Evolutionary conservation across 2,113 vertebrate genomes (phyloP).

Genomic region (Amblyopsis rosae): DNA sequence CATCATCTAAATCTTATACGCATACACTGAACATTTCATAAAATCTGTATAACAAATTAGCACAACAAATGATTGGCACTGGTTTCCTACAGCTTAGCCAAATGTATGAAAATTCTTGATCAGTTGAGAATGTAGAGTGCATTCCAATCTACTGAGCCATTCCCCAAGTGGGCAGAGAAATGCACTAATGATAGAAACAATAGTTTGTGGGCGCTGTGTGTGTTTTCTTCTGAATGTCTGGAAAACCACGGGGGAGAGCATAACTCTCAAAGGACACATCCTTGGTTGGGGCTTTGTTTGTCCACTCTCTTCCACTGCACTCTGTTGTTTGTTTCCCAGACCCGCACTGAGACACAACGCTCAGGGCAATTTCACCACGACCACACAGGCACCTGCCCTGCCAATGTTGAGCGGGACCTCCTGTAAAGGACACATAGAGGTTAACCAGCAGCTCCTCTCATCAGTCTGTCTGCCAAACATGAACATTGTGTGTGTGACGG

Average conservation of each 20-base stretch:
- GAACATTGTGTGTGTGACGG: too few relatives aligned
- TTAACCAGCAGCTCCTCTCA: slow-evolving; percentile 56
- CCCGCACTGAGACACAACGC: slow-evolving; percentile 47
- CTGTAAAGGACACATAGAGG: slow-evolving; percentile 71
- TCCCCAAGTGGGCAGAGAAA: slow-evolving; percentile 52
- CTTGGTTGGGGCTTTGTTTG: slow-evolving; percentile 60
- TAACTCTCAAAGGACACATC: slow-evolving; percentile 53
- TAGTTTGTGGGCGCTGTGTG: slow-evolving; percentile 52
- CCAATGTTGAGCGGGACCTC: slow-evolving; percentile 96
- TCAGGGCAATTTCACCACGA: slow-evolving; percentile 91
- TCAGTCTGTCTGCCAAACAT: neutral
- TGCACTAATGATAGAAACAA: slow-evolving; percentile 65
- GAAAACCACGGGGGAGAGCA: slow-evolving; percentile 40
- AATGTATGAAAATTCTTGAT: slow-evolving; percentile 64
- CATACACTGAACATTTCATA: slow-evolving; percentile 43
- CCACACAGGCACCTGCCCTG: slow-evolving; percentile 91
- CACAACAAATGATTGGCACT: slow-evolving; percentile 51
- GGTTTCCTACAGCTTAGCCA: slow-evolving; percentile 46
- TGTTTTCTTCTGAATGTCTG: slow-evolving; percentile 59
- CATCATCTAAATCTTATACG: slow-evolving; percentile 24
- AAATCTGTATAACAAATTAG: slow-evolving; percentile 55
- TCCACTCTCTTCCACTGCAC: slow-evolving; percentile 47
- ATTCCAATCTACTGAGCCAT: slow-evolving; percentile 47
- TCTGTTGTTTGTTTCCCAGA: slow-evolving; percentile 56
- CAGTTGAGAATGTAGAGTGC: slow-evolving; percentile 57